phyloP scores from a whole-genome alignment of 2,888 invertebrate genomes.

The Meteorus colon region DNA sequence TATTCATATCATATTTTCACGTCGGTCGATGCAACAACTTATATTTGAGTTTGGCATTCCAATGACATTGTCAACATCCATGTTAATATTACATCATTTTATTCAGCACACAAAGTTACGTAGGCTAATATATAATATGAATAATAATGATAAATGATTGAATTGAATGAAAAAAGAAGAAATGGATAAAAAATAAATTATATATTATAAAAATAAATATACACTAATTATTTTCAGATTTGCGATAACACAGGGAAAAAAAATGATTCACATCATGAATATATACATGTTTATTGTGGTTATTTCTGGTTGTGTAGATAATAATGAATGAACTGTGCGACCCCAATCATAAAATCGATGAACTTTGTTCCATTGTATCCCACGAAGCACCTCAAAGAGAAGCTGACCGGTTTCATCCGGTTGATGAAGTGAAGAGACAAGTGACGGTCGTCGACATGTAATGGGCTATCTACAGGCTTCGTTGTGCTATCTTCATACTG shows the following conservation, averaged over 20 bases:
- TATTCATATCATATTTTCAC: neutral
- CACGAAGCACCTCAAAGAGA: slow-evolving; percentile 19
- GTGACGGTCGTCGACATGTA: slow-evolving; percentile 28
- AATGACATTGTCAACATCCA: slow-evolving; percentile 5
- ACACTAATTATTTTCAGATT: neutral
- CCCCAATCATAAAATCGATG: slow-evolving; percentile 39
- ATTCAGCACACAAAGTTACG: neutral
- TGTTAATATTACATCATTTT: neutral
- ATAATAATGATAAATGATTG: neutral
- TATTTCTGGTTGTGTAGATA: neutral
- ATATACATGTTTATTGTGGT: no score
- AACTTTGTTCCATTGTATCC: slow-evolving; percentile 30
- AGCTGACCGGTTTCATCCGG: slow-evolving; percentile 21
- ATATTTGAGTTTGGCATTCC: neutral
- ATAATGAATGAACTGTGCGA: slow-evolving; percentile 11
- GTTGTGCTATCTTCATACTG: neutral
- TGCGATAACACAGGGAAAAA: neutral
- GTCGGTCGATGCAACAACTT: neutral
- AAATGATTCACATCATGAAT: neutral
- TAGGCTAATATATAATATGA: neutral
- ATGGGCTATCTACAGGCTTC: slow-evolving; percentile 13
- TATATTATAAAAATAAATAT: neutral
- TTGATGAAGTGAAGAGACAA: slow-evolving; percentile 11
- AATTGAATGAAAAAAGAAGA: neutral
- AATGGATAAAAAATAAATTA: neutral